Evolutionary conservation across 2,888 invertebrate species (phyloP).

Genomic region (Dryomyza anilis): DNA sequence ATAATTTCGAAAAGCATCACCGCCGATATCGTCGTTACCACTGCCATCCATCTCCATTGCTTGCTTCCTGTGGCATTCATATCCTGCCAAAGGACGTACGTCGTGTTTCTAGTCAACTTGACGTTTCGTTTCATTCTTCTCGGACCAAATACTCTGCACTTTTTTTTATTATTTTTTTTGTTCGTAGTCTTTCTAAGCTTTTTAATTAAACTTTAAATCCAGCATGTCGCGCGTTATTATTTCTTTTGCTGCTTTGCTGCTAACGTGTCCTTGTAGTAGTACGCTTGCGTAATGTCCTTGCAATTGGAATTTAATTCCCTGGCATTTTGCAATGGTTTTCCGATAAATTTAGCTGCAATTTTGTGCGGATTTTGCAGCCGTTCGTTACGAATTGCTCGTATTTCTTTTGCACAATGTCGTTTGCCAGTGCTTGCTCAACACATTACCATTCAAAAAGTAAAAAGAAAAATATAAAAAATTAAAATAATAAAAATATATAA

Average conservation of each 20-base stretch:
- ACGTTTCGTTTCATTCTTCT: too few species aligned
- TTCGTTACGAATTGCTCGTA: neutral
- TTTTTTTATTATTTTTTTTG: neutral
- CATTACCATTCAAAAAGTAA: neutral
- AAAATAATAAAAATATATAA: neutral
- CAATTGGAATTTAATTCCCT: slow-evolving; percentile 14
- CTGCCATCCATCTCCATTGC: too few species aligned
- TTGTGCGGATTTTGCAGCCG: slow-evolving; percentile 7
- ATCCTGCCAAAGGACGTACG: neutral
- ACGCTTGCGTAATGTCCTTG: neutral
- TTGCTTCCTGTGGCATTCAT: too few species aligned
- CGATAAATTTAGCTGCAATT: slow-evolving; percentile 23
- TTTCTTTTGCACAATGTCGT: neutral
- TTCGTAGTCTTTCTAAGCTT: too few species aligned
- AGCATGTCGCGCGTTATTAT: slow-evolving; percentile 13
- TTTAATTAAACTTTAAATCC: slow-evolving; percentile 25
- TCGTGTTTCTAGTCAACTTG: neutral
- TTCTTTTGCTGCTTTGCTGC: neutral
- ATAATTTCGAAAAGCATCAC: too few species aligned
- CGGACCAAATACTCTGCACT: too few species aligned
- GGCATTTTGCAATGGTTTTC: slow-evolving; percentile 6
- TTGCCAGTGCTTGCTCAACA: neutral
- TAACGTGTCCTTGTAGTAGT: neutral
- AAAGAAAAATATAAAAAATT: neutral
- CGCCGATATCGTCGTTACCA: too few species aligned